phyloP scores from a whole-genome alignment of 2,113 vertebrate species.

The Phyllostomus discolor region DNA sequence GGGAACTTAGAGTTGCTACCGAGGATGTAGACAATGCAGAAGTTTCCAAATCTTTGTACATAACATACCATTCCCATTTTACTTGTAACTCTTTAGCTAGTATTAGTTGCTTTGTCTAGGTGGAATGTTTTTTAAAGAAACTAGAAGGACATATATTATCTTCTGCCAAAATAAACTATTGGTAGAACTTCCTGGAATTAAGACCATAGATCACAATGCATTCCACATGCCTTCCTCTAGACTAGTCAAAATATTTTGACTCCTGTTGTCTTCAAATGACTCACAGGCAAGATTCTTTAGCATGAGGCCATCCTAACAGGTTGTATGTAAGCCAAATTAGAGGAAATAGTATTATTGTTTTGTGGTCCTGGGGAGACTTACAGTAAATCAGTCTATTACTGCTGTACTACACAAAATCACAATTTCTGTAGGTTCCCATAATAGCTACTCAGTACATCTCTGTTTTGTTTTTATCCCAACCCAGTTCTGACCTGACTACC shows the following conservation, averaged over 20 bases:
- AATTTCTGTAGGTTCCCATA: not conserved
- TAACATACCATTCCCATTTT: not conserved
- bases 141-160: not conserved
- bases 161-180: not conserved
- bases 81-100: not conserved
- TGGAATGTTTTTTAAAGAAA: slow-evolving; percentile 12
- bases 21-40: not conserved
- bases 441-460: not conserved
- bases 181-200: not conserved
- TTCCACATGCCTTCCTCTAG: not conserved
- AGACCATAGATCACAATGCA: not conserved
- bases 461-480: not conserved
- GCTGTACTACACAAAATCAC: not conserved
- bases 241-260: slow-evolving; percentile 1
- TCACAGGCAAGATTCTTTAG: not conserved
- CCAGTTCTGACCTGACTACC: not conserved
- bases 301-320: not conserved
- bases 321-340: not conserved
- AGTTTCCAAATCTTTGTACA: not conserved
- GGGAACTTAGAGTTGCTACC: not conserved
- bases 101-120: not conserved
- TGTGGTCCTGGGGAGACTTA: not conserved
- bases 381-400: not conserved
- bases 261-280: slow-evolving; percentile 6
- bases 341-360: not conserved